Base-by-base conservation (phyloP, 2,888 invertebrate genomes). In the Petrolisthes manimaculis region DNA sequence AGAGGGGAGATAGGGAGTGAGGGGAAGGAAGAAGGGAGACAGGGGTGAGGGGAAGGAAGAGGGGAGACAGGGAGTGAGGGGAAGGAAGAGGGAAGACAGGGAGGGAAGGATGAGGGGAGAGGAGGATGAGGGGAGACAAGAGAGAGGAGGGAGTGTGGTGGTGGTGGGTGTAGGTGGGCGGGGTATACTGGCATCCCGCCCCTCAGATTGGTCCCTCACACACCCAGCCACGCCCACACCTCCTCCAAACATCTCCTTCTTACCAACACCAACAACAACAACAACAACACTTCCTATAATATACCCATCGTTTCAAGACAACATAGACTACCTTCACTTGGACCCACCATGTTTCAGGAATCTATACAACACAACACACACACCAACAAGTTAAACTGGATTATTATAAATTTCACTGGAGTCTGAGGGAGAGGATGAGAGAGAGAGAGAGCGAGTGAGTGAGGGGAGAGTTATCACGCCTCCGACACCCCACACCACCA, bases 161-260 rank as follows among this genome's bases (percentile, higher is more conserved):
- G 61, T 61, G 61, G 61, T 61, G 61, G 61, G 37, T 82, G 77
- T 53, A 56, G 74, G 86, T 83, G 87, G 87, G 87, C 83, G 87
- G 83, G 79, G 79, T 69, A 61, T 79, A 78, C 69, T 55, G 54
- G 78, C 78, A 61, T 24, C 83, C 77, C 71, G 79, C 79, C 79
- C 83, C 67, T 56, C 69, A 24, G 78, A 87, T 87, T 87, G 87
- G 87, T 54, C 69, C 79, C 24, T 24, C 83, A 24, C 83, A 51
- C 71, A 51, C 37, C 69, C 61, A 37, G 87, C 87, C 87, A 77
- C 87, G 87, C 87, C 87, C 87, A 78, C 87, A 69, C 61, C 55
- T 69, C 83, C 53, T n/a, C 55, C n/a, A 54, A 79, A 55, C 79
- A 55, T 18, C 18, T 14, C 24, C 55, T 37, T 79, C 77, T 37